Conservation (phyloP, 1,140 invertebrate species). For the Drosophila melanogaster region DNA sequence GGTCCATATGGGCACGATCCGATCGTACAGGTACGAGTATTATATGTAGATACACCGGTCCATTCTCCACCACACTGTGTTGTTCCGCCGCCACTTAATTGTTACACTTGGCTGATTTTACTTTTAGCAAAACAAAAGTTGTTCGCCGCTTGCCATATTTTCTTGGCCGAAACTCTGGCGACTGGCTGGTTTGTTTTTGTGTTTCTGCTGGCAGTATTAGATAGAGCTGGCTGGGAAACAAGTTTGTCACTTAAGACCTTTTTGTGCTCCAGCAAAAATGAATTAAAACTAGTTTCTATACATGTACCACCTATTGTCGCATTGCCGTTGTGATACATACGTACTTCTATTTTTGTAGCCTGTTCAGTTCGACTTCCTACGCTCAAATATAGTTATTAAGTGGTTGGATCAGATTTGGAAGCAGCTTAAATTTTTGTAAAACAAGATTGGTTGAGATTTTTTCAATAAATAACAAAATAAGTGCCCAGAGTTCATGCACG, state of each 20-base stretch:
- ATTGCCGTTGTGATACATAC: conserved; percentile 41
- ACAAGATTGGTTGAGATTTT: conserved; percentile 15
- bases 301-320: conserved; percentile 38
- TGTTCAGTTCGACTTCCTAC: conserved; percentile 50
- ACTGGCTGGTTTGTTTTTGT: conserved; percentile 30
- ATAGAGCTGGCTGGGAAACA: conserved; percentile 57
- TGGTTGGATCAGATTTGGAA: conserved; percentile 41
- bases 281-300: conserved; percentile 73
- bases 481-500: background rate
- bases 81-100: conserved; percentile 76
- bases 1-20: conserved; percentile 68
- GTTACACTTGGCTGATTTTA: conserved; percentile 83
- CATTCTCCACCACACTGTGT: conserved; percentile 27
- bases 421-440: conserved; percentile 24
- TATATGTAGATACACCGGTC: conserved; percentile 9
- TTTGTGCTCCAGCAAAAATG: conserved; percentile 73
- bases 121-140: conserved; percentile 80
- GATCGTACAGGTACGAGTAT: conserved; percentile 44
- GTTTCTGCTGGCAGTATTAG: conserved; percentile 50
- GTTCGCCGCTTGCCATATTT: conserved; percentile 74
- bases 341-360: conserved; percentile 48
- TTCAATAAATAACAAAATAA: conserved; percentile 10
- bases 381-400: conserved; percentile 57
- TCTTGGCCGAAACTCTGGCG: conserved; percentile 47
- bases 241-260: conserved; percentile 79